Evolutionary conservation across 2,797 vertebrate species (phyloP).

Genomic region (Glossophaga mutica): DNA sequence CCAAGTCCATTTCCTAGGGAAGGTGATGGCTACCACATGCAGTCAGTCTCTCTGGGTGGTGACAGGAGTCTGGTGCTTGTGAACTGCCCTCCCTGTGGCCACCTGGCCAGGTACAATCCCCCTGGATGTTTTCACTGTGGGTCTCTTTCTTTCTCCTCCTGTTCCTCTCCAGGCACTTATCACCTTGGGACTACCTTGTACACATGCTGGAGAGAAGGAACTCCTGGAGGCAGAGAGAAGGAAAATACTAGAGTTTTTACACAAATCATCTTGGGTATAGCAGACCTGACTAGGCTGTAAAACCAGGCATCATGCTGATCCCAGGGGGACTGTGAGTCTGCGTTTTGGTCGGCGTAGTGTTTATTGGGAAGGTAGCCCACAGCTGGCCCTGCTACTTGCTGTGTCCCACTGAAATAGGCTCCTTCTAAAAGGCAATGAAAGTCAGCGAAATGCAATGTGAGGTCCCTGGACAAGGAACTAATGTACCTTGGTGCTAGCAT

Average conservation of each 20-base stretch:
- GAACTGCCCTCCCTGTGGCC: neutral
- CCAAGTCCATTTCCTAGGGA: neutral
- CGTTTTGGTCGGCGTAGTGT: constrained; percentile 53
- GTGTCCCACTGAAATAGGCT: neutral
- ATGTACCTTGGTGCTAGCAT: neutral
- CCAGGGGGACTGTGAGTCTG: neutral
- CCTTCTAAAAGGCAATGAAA: neutral
- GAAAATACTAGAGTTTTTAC: constrained; percentile 61
- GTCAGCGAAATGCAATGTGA: neutral
- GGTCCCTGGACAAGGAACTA: neutral
- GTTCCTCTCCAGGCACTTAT: too few relatives aligned
- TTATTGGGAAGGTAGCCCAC: constrained; percentile 67
- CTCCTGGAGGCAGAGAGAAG: constrained; percentile 51
- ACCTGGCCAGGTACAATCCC: neutral
- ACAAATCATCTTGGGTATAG: constrained; percentile 78
- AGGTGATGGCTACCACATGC: neutral
- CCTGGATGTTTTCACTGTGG: neutral
- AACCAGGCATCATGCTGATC: neutral
- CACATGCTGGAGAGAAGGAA: constrained; percentile 53
- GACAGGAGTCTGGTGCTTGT: too few relatives aligned
- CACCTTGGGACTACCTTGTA: neutral
- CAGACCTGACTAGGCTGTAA: neutral
- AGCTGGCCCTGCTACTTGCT: fast-evolving
- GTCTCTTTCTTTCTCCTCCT: neutral
- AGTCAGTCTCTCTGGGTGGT: neutral